phyloP scores from a whole-genome alignment of 2,797 vertebrate genomes.

The Muscicapa striata region DNA sequence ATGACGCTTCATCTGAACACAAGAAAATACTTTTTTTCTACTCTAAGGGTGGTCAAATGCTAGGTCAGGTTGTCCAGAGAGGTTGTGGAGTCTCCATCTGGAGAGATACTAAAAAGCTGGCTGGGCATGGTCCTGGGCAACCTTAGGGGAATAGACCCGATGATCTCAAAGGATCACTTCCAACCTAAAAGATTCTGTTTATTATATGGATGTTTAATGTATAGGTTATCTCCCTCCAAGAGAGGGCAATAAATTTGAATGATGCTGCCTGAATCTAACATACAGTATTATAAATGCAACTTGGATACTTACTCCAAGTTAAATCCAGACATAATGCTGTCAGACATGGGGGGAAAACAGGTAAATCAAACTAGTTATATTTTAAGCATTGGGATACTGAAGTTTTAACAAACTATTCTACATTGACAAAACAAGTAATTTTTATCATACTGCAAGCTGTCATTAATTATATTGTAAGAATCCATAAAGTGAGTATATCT shows the following conservation, averaged over 20 bases:
- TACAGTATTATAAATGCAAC: not conserved
- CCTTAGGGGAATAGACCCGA: not conserved
- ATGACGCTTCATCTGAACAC: not conserved
- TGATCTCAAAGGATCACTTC: not conserved
- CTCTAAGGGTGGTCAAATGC: not conserved
- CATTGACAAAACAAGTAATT: not conserved
- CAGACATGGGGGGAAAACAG: fast-evolving
- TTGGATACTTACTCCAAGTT: not conserved
- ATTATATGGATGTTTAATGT: not conserved
- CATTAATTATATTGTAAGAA: not conserved
- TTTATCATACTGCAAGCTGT: not conserved
- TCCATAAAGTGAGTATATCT: not conserved
- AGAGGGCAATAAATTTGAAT: not conserved
- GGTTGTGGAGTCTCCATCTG: not conserved
- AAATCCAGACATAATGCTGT: not conserved
- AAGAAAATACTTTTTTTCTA: not conserved
- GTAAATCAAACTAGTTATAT: not conserved
- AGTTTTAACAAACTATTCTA: not conserved
- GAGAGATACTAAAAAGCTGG: not conserved
- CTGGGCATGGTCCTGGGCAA: not conserved
- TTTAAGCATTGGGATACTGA: not conserved
- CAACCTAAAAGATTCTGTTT: not conserved
- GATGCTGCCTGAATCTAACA: not conserved
- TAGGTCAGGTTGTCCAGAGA: not conserved
- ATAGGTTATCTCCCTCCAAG: not conserved